Base-by-base conservation (phyloP, 2,888 invertebrate species). In the Clunio marinus region DNA sequence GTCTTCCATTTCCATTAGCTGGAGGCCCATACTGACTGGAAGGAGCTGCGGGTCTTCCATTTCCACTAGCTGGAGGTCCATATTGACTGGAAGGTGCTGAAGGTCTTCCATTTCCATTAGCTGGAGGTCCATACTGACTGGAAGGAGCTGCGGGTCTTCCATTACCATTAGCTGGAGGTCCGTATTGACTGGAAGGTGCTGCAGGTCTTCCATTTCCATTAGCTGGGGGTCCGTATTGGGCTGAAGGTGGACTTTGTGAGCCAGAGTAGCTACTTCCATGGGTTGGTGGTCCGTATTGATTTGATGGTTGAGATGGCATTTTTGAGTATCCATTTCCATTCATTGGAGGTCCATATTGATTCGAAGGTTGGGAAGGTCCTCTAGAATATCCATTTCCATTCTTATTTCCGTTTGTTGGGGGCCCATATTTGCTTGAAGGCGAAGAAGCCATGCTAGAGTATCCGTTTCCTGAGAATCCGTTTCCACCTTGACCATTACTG, bases 361-460 rank as follows among this genome's bases (percentile, higher is more conserved):
- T 17, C 17, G 58, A 58, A 17, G 68, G 68, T 7, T n/a, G n/a
- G n/a, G 51, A 22, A 15, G 62, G 62, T 41, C 62, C 35, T 55
- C 13, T 2, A 25, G 32, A 22, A 15, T 66, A 32, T 15, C 66
- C 66, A 15, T 67, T 67, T 10, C 66, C 45, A 25, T 46, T 46
- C 2, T 20, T 2, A 57, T 20, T 24, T 25, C 37, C 35, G 7
- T 28, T 32, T 5, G 13, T 7, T 22, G 66, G 66, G 17, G 66
- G 24, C 13, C 66, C 66, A 25, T 66, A 66, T 13, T 55, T 25
- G 46, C 46, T 25, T 22, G 32, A 35, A n/a, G 55, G 66, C 20
- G 66, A 57, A n/a, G 37, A 3, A 27, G 57, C 10, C 2, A 10
- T 27, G 10, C 41, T 15, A n/a, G 41, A 32, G 10, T 46, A 25